Evolutionary conservation across 2,797 vertebrate genomes (phyloP).

Genomic region (Leptatherina wallacei): DNA sequence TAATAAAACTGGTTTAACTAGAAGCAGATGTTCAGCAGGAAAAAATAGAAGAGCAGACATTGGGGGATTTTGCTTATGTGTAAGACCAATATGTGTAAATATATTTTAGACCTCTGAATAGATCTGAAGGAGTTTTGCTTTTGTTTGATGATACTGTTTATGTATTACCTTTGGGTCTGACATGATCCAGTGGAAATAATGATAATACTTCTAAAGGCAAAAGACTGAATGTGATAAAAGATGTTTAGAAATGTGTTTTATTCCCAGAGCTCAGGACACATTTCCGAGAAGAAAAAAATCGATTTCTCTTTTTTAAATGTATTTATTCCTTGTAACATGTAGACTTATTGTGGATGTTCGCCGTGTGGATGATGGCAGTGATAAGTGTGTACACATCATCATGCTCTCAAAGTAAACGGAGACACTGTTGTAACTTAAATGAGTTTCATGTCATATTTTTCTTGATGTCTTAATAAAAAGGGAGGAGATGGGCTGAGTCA

Average conservation of each 20-base stretch:
- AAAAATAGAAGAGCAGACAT: not conserved
- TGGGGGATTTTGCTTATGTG: not conserved
- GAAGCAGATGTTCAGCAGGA: not conserved
- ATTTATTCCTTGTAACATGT: constrained; percentile 55
- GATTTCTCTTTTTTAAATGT: constrained; percentile 12
- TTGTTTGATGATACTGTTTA: constrained; percentile 48
- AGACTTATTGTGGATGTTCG: constrained; percentile 13
- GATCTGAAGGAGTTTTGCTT: constrained; percentile 3
- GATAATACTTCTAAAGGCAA: not conserved
- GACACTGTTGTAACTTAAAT: constrained; percentile 2
- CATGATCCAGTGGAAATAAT: not conserved
- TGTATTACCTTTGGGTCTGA: constrained; percentile 19
- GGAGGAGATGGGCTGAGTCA: constrained; percentile 9
- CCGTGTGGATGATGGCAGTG: constrained; percentile 19
- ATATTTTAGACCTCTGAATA: constrained; percentile 21
- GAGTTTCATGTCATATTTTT: constrained; percentile 5
- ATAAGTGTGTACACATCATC: constrained; percentile 18
- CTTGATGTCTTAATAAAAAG: constrained; percentile 19
- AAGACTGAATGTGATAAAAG: not conserved
- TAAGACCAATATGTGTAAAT: constrained; percentile 10
- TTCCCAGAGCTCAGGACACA: constrained; percentile 17
- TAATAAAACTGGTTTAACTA: constrained; percentile 3
- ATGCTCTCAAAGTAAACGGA: constrained; percentile 8
- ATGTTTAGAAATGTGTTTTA: not conserved
- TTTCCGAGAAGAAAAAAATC: constrained; percentile 1